Evolutionary conservation across 2,888 invertebrate genomes (phyloP), one percentile per base, ranked within the genome.

Genomic region (Dinocampus coccinellae): DNA sequence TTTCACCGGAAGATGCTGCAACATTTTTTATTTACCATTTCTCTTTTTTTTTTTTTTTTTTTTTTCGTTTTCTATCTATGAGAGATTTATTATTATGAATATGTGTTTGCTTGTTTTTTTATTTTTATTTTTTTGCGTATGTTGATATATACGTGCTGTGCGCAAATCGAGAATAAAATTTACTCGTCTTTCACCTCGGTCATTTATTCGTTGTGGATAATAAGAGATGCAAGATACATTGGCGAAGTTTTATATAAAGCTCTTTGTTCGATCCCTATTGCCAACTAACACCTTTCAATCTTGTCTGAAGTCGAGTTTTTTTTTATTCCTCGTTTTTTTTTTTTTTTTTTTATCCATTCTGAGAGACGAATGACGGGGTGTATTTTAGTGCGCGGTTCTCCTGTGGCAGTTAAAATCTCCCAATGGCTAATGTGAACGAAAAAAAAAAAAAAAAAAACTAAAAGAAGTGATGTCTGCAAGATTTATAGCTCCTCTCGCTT

Each of bases 261-360:
- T 55, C 53, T 26, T 16, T 55, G 16, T 26, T 11, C 53, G 26
- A 16, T 39, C 53, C 11, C 22, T 3, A 20, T 55, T 57, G n/a
- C 11, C 9, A 57, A 26, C 24, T 26, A 24, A 57, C 57, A 57
- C 26, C 57, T 57, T 57, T 57, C 57, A 57, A 57, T 57, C 26
- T 57, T 57, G 11, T 57, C 26, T 13, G 3, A n/a, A n/a, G 24
- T 47, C 47, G 20, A 0, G 39, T 2, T 39, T n/a, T 7, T 20
- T 20, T n/a, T n/a, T n/a, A n/a, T n/a, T n/a, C n/a, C n/a, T n/a
- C n/a, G n/a, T n/a, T n/a, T n/a, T n/a, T 42, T 42, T 16, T 20
- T 26, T 29, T 22, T 29, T 29, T 29, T 29, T 42, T 42, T 16
- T 3, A 3, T 29, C 13, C 13, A 26, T 6, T 3, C 11, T 11